Percentiles rank a stretch among this genome's conserved stretches.
Conservation (phyloP, 2,797 vertebrate species). For the Crocodylus rhombifer region DNA sequence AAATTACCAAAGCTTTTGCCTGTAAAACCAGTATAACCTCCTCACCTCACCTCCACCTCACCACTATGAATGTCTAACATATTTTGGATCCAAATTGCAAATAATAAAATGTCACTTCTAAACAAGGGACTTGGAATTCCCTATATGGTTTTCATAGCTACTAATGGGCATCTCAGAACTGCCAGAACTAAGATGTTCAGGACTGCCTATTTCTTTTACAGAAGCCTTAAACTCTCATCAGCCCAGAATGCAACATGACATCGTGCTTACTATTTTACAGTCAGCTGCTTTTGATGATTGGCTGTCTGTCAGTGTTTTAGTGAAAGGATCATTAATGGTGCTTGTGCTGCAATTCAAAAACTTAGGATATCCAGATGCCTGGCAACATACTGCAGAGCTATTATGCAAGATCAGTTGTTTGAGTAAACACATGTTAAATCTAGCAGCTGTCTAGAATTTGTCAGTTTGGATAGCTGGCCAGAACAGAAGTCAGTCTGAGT, state of each 20-base stretch:
- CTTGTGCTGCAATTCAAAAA: slow-evolving; percentile 52
- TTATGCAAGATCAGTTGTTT: neutral
- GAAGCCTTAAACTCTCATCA: neutral
- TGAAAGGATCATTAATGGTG: slow-evolving; percentile 29
- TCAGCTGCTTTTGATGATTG: neutral
- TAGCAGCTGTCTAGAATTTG: slow-evolving; percentile 38
- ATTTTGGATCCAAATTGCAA: neutral
- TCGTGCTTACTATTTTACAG: neutral
- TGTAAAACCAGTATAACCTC: neutral
- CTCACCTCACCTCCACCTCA: too few relatives aligned
- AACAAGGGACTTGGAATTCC: neutral
- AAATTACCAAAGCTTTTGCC: neutral
- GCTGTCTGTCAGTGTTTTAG: slow-evolving; percentile 23
- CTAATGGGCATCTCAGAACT: neutral
- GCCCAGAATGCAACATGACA: neutral
- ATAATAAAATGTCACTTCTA: neutral
- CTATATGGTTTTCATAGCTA: neutral
- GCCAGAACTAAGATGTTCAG: neutral
- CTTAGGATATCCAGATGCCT: neutral
- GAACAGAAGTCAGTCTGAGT: neutral
- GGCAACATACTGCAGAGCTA: neutral
- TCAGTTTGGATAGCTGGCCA: neutral
- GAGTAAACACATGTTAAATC: slow-evolving; percentile 45
- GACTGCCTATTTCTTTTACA: neutral
- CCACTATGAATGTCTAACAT: neutral